Percentiles rank a stretch among this genome's conserved stretches.
Evolutionary conservation across 1,140 invertebrate genomes (phyloP).

Genomic region (Panagrolaimus sp.): DNA sequence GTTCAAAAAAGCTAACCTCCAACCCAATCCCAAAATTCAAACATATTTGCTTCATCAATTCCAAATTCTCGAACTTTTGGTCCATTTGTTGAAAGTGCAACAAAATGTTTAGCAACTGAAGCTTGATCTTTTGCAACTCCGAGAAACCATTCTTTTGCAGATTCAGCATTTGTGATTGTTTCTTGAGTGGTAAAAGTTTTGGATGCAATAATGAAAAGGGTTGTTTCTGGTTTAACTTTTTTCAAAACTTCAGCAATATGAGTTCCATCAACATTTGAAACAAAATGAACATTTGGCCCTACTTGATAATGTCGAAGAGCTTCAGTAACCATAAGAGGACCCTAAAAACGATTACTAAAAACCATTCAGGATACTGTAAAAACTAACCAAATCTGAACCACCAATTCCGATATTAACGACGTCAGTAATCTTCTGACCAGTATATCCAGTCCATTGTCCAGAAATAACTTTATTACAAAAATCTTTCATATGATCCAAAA

Average conservation of each 20-base stretch:
- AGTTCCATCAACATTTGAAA: constrained; percentile 98
- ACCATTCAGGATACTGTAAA: constrained; percentile 8
- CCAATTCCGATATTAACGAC: constrained; percentile 99
- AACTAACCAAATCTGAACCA: constrained; percentile 82
- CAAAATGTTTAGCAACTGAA: constrained; percentile 91
- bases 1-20: too few species aligned
- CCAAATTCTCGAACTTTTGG: constrained; percentile 58
- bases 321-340: constrained; percentile 97
- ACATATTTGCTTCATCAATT: constrained; percentile 94
- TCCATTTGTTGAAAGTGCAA: constrained; percentile 90
- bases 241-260: constrained; percentile 89
- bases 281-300: constrained; percentile 87
- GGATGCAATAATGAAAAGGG: constrained; percentile 94
- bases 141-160: constrained; percentile 91
- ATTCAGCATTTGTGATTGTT: constrained; percentile 96
- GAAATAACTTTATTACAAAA: constrained; percentile 73
- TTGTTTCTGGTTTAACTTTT: constrained; percentile 82
- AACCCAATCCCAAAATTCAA: constrained; percentile 90
- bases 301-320: constrained; percentile 80
- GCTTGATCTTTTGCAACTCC: constrained; percentile 72
- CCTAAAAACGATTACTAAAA: constrained; percentile 63
- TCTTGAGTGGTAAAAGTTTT: constrained; percentile 99
- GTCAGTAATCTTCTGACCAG: constrained; percentile 89
- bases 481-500: constrained; percentile 87
- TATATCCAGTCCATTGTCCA: constrained; percentile 78